A percentile compares a stretch with the other conserved stretches of the same genome.
These are phyloP conservation scores for Epizoanthus illoricatus DNA, from an alignment of 92 coral and sea anemone genomes.

Conservation along the genomic window DNA sequence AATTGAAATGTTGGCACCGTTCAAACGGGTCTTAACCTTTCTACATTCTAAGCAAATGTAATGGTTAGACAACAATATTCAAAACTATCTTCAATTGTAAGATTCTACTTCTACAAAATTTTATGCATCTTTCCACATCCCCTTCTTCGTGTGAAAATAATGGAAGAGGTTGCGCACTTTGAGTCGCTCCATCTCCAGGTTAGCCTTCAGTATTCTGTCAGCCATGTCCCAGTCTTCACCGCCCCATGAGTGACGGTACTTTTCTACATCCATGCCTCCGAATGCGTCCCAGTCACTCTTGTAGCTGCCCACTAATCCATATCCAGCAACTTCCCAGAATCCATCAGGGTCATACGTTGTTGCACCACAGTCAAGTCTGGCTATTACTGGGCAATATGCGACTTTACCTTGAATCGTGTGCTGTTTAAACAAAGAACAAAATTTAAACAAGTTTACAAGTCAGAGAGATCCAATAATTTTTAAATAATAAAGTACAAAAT, in stretches of 20 bases:
- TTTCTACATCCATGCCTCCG: conserved; percentile 90
- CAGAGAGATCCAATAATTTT: no score
- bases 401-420: conserved; percentile 71
- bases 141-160: conserved; percentile 80
- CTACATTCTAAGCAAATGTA: no score
- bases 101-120: background rate
- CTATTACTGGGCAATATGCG: conserved; percentile 66
- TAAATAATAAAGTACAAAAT: no score
- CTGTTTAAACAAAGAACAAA: conserved; percentile 39
- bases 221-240: conserved; percentile 95
- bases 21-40: no score
- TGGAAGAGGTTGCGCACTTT: conserved; percentile 74
- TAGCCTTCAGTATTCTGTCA: conserved; percentile 78
- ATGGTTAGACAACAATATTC: no score
- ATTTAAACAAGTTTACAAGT: background rate
- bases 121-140: conserved; percentile 75
- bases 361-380: conserved; percentile 75
- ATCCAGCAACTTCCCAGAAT: conserved; percentile 83
- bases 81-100: no score
- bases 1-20: no score
- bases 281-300: conserved; percentile 94
- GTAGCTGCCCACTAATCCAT: conserved; percentile 80
- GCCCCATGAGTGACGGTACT: conserved; percentile 81
- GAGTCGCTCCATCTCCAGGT: conserved; percentile 76
- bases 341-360: conserved; percentile 59